Evolutionary conservation across 1,140 invertebrate genomes (phyloP).

Genomic region (Ectropis grisescens): DNA sequence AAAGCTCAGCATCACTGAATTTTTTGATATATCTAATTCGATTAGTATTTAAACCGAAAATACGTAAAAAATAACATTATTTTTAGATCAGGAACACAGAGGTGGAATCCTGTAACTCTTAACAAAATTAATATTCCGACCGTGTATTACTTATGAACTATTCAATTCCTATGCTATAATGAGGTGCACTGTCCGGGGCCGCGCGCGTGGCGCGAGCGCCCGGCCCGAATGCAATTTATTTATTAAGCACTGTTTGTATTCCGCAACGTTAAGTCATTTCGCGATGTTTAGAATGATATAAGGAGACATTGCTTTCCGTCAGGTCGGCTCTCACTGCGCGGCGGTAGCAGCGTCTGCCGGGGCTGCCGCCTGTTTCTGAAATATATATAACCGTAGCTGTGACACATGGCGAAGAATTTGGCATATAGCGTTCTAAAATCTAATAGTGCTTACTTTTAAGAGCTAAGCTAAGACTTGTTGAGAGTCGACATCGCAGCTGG

Average conservation of each 20-base stretch:
- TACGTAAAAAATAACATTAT: conserved; percentile 42
- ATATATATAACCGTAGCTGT: no score
- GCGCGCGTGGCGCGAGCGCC: conserved; percentile 2
- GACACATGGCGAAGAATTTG: no score
- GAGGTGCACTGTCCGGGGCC: no score
- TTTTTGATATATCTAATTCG: conserved; percentile 32
- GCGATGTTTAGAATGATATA: conserved; percentile 10
- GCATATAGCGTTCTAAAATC: no score
- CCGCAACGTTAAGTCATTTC: conserved; percentile 17
- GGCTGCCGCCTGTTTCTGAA: conserved; percentile 14
- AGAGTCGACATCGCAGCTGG: no score
- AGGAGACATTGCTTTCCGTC: no score
- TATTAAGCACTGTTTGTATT: conserved; percentile 14
- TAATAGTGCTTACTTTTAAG: no score
- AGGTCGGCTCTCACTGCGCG: no score
- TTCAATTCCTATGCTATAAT: conserved; percentile 63
- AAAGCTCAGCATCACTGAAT: conserved; percentile 36
- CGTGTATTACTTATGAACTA: conserved; percentile 55
- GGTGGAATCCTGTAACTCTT: conserved; percentile 45
- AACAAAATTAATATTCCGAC: conserved; percentile 48
- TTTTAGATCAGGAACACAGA: conserved; percentile 40
- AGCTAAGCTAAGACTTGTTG: no score
- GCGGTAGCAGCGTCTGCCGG: conserved; percentile 7
- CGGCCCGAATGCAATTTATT: conserved; percentile 5
- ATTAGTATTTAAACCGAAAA: conserved; percentile 35